A percentile compares a stretch with the other conserved stretches of the same genome.
phyloP scores from a whole-genome alignment of 1,140 invertebrate species.

The Vollenhovia emeryi region DNA sequence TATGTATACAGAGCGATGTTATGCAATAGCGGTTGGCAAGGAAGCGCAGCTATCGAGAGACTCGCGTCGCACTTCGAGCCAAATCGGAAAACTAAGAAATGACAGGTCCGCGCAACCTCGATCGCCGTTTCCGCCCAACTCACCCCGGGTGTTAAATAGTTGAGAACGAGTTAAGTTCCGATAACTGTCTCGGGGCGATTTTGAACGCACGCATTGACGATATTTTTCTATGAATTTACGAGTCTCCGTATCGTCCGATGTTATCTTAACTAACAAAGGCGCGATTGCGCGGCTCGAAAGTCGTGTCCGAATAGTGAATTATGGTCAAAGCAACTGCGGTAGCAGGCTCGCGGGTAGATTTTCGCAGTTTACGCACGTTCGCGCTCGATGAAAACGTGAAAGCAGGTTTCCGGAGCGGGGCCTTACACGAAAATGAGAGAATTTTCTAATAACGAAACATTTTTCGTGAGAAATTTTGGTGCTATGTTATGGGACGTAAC shows the following conservation, averaged over 20 bases:
- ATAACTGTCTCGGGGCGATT: constrained; percentile 4
- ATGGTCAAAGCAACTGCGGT: not conserved
- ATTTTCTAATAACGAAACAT: constrained; percentile 5
- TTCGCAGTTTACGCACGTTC: not conserved
- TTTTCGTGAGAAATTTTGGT: constrained; percentile 17
- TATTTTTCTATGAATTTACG: constrained; percentile 58
- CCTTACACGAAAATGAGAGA: constrained; percentile 22
- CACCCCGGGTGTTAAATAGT: not conserved
- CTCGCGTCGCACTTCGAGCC: constrained; percentile 24
- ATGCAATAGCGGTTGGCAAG: not conserved
- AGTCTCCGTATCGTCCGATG: not conserved
- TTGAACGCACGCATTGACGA: constrained; percentile 14
- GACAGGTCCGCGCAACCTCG: not conserved
- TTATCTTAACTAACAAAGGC: not conserved
- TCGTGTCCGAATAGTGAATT: constrained; percentile 8
- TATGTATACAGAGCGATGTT: constrained; percentile 63
- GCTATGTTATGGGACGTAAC: constrained; percentile 1
- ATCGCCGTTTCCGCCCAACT: constrained; percentile 24
- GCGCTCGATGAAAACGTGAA: not conserved
- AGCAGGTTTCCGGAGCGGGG: constrained; percentile 20
- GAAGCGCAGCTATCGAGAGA: not conserved
- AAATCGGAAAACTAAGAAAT: constrained; percentile 11
- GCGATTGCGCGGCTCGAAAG: not conserved
- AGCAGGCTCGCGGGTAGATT: not conserved
- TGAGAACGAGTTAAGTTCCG: constrained; percentile 20